Base-by-base conservation (phyloP, 2,888 invertebrate genomes). In the Cerceris ruficornis region DNA sequence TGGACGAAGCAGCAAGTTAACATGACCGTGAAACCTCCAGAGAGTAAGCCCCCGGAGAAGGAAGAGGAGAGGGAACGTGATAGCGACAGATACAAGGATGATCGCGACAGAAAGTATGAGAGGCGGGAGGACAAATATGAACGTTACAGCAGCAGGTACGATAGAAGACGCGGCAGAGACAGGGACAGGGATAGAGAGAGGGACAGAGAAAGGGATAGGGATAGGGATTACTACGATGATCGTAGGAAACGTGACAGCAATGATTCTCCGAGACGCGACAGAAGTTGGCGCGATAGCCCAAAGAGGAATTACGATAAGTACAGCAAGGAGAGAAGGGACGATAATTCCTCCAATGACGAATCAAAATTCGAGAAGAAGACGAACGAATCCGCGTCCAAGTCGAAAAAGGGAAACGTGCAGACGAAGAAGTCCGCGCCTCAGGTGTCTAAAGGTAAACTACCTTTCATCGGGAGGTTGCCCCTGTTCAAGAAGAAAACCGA, bases 381-480 rank as follows among this genome's bases (percentile, higher is more conserved):
- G 2, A 90, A 87, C 76, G 91, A 90, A 39, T 90, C 87, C 0
- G 87, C 89, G 6, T 88, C 89, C 0, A 89, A 91, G 69, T 81
- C 86, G 2, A 90, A 89, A 64, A 91, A 90, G 77, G 84, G 86
- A 11, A 83, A 76, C 8, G 66, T 81, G 60, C 64, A 72, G 11
- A 78, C 69, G 2, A 92, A 92, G 43, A 87, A 91, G 49, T 72
- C 87, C 2, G 75, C 90, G 7, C 86, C 77, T 5, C 91, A 90
- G 6, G 90, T 91, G 62, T 83, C 84, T 0, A 95, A 95, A 80
- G 95, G 95, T 78, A 97, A 96, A 90, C 93, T 97, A 89, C 97
- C 97, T 0, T 97, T 97, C 86, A 97, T 97, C 81, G 97, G 97
- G 81, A 95, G 97, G 91, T 96, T 97, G 95, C 97, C 97, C 0